These are phyloP conservation scores for Micronycteris hirsuta DNA, from an alignment of 2,113 vertebrate species.

Conservation along the genomic window DNA sequence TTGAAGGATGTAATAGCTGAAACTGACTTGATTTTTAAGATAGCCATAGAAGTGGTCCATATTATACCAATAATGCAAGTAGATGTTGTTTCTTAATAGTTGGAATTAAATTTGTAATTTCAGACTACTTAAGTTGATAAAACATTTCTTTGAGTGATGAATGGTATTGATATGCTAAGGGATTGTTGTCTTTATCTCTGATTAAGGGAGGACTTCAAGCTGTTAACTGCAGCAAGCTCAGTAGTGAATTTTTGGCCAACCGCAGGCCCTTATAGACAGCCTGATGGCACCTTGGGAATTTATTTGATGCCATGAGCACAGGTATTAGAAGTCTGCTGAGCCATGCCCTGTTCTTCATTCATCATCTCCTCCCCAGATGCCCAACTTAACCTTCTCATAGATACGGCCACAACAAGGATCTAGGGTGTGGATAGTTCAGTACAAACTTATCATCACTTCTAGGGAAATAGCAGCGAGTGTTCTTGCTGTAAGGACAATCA, in stretches of 20 bases:
- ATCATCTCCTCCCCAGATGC: not conserved
- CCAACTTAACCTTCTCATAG: not conserved
- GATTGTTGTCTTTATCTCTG: not conserved
- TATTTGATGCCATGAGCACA: not conserved
- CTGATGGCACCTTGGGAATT: not conserved
- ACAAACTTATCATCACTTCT: not conserved
- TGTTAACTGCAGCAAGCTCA: not conserved
- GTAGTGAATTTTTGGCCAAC: not conserved
- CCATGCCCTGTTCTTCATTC: not conserved
- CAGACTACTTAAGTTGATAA: not conserved
- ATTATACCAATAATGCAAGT: not conserved
- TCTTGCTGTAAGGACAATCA: not conserved
- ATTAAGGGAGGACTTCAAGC: not conserved
- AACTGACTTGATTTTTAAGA: not conserved
- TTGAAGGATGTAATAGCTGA: not conserved
- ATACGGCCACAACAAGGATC: not conserved
- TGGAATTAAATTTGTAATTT: constrained; percentile 36
- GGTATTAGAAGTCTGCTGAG: not conserved
- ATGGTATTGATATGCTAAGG: not conserved
- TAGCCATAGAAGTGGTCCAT: not conserved
- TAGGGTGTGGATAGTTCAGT: not conserved
- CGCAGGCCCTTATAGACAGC: not conserved
- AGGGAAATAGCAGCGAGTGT: not conserved
- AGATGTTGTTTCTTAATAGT: not conserved
- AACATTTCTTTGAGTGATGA: not conserved